Evolutionary conservation across 2,797 vertebrate genomes (phyloP), one percentile per base, ranked within the genome.

Genomic region (Masticophis lateralis): DNA sequence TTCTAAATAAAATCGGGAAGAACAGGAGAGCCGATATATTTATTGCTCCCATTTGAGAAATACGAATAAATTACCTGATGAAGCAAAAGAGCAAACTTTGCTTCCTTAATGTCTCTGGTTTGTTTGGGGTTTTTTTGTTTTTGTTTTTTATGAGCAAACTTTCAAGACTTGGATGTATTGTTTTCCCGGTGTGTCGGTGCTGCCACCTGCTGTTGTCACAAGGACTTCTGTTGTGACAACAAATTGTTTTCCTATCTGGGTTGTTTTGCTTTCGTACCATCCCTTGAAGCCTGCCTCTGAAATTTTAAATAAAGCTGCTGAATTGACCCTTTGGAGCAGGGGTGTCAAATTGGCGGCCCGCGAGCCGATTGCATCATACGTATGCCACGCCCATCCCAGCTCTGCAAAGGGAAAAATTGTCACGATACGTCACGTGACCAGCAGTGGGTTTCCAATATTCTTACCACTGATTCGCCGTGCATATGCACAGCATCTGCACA

Each of bases 131-230:
- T 37, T 37, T 37, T 37, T 37, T 10, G 51, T 53, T 10, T 9
- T 51, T 28, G 37, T 16, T 69, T 69, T n/a, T 83, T 53, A 56
- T 7, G 47, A 56, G n/a, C 32, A 27, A 79, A 51, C 25, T 25
- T 63, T 51, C 22, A 20, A 16, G 2, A 43, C 13, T 53, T 59
- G 8, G 83, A 22, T 60, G 9, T 32, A 5, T 51, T 32, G 47
- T 66, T 88, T 37, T 69, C 18, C 9, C 6, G 74, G 92, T 86
- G 87, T 87, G 66, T 66, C 69, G 1, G 2, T 97, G 94, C 96
- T 96, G 95, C 96, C 96, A 96, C 94, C 95, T 97, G 94, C 96
- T 95, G 95, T 43, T 89, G 56, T 25, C 59, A 63, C 91, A 79
- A 89, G 91, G 88, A 86, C 57, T 4, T 43, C 69, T 91, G 89